Evolutionary conservation across 2,797 vertebrate species (phyloP), one percentile per base, ranked within the genome.

Genomic region (Pampus argenteus): DNA sequence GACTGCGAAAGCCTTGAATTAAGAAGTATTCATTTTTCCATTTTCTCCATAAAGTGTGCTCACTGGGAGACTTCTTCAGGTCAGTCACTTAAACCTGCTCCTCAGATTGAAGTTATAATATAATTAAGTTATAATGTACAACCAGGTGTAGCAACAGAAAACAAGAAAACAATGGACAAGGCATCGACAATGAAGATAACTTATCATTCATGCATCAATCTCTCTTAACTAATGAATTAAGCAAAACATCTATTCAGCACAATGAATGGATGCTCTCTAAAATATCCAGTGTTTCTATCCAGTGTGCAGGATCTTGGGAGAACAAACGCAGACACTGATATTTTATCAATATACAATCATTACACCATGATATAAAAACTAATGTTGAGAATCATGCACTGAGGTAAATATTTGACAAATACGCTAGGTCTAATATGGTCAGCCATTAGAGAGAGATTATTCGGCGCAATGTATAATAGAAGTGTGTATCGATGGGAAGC

Each of bases 401-500:
- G 40, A 56, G 25, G 20, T 40, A 63, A n/a, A 25, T 22, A 7
- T 68, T 34, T n/a, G 15, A 22, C 44, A 44, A 13, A 28, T 26
- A 20, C 17, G 57, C 42, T 40, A 25, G 45, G 59, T 60, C 47
- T 68, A 34, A 63, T 76, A 20, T 36, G 51, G 49, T 23, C 38
- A 31, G 0, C 47, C 18, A 48, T 50, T 71, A 29, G 10, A n/a
- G 17, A 66, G 44, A 5, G 2, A 71, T 67, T 26, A 9, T 50
- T 29, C 26, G 5, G 20, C 25, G 3, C 34, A 18, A 45, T 36
- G 17, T 58, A 11, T 22, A 22, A 76, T 36, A 54, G 28, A 48
- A 49, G 23, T 25, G 50, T 48, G 1, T 23, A 23, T 20, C 34
- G 10, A 28, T 70, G 40, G 66, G 57, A 80, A 82, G 48, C 67